phyloP scores from a whole-genome alignment of 2,113 vertebrate species.

The Actenoides hombroni region DNA sequence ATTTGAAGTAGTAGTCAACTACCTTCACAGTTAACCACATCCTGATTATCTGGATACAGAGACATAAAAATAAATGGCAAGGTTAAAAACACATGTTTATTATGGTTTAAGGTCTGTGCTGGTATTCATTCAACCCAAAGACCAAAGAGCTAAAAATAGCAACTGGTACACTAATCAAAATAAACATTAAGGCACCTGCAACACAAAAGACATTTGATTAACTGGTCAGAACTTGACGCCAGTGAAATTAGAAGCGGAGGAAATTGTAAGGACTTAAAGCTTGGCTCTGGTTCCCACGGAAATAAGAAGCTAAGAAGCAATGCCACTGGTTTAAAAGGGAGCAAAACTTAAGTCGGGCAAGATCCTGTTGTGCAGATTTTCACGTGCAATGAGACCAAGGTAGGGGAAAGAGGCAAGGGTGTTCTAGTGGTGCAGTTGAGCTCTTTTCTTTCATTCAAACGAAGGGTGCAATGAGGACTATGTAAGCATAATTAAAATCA shows the following conservation, averaged over 20 bases:
- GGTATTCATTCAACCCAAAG: constrained; percentile 69
- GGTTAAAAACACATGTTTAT: constrained; percentile 74
- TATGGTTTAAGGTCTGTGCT: constrained; percentile 63
- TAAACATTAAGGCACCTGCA: constrained; percentile 74
- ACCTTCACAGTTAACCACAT: constrained; percentile 77
- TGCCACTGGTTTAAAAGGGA: neutral
- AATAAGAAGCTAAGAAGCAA: neutral
- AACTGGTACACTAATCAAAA: constrained; percentile 69
- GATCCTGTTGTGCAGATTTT: neutral
- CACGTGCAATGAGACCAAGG: neutral
- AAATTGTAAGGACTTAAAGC: constrained; percentile 32
- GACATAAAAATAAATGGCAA: constrained; percentile 76
- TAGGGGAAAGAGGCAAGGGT: neutral
- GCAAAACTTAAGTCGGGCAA: neutral
- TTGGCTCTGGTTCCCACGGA: neutral
- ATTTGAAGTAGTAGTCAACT: constrained; percentile 63
- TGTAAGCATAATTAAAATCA: neutral
- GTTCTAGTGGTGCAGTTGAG: neutral
- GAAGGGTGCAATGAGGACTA: neutral
- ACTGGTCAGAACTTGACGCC: constrained; percentile 59
- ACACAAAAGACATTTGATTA: constrained; percentile 75
- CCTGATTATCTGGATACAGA: constrained; percentile 75
- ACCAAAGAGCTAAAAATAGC: constrained; percentile 74
- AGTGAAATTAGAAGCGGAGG: constrained; percentile 63
- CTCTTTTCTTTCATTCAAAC: neutral